Evolutionary conservation across 2,888 invertebrate genomes (phyloP).

Genomic region (Incurvaria masculella): DNA sequence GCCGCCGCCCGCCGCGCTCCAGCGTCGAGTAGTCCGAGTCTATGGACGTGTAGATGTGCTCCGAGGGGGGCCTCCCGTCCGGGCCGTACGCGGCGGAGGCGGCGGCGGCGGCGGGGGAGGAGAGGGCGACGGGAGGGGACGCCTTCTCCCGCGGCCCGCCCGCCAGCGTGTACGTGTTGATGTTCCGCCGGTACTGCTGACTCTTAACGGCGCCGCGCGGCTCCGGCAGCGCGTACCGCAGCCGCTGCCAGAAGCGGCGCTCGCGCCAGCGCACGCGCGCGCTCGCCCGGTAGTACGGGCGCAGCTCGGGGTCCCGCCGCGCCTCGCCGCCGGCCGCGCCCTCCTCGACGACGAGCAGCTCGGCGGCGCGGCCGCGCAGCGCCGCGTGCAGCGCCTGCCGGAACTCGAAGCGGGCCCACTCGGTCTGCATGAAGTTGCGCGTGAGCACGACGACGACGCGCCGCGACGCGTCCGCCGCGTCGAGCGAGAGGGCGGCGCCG

Average conservation of each 20-base stretch:
- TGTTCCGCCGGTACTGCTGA: conserved; percentile 72
- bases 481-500: conserved; percentile 72
- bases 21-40: conserved; percentile 84
- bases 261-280: conserved; percentile 87
- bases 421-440: conserved; percentile 84
- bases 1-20: conserved; percentile 48
- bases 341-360: conserved; percentile 82
- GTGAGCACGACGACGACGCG: conserved; percentile 86
- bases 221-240: conserved; percentile 86
- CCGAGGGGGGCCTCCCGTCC: conserved; percentile 72
- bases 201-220: conserved; percentile 62
- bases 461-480: conserved; percentile 84
- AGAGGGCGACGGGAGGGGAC: conserved; percentile 18
- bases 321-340: conserved; percentile 74
- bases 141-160: conserved; percentile 16
- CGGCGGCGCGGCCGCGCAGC: conserved; percentile 76
- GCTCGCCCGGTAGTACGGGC: conserved; percentile 85
- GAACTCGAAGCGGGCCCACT: conserved; percentile 91
- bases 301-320: conserved; percentile 82
- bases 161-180: conserved; percentile 78
- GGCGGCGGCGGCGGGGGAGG: conserved; percentile 25
- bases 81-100: conserved; percentile 57
- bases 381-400: conserved; percentile 88
- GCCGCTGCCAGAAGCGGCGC: conserved; percentile 91
- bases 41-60: conserved; percentile 88